phyloP scores from a whole-genome alignment of 2,888 invertebrate genomes.

The Laothoe populi region DNA sequence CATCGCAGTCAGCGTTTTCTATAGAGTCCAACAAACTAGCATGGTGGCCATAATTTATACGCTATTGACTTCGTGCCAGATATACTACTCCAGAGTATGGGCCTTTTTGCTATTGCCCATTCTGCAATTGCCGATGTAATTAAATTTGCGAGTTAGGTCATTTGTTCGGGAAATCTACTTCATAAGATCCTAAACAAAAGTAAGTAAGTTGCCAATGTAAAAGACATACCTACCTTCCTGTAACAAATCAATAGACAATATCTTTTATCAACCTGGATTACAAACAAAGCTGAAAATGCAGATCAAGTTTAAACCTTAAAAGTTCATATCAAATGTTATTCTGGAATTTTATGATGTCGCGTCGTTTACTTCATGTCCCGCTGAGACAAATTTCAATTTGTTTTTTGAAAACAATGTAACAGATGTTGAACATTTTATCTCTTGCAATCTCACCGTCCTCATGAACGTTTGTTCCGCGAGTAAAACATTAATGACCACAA shows the following conservation, averaged over 20 bases:
- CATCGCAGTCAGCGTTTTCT: constrained; percentile 20
- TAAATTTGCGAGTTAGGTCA: not conserved
- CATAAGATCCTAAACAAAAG: no score
- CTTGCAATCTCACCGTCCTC: not conserved
- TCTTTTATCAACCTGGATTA: no score
- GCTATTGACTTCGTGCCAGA: not conserved
- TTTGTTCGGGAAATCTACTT: not conserved
- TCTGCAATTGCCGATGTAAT: no score
- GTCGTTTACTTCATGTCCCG: not conserved
- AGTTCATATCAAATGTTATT: not conserved
- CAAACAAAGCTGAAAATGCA: no score
- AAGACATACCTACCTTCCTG: no score
- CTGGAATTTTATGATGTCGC: not conserved
- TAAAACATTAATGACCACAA: constrained; percentile 16
- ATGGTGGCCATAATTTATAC: constrained; percentile 9
- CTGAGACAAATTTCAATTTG: not conserved
- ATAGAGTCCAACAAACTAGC: constrained; percentile 4
- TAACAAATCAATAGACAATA: no score
- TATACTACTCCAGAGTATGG: not conserved
- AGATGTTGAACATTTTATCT: constrained; percentile 8
- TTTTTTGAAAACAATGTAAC: not conserved
- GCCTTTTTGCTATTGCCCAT: not conserved
- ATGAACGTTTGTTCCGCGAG: constrained; percentile 5
- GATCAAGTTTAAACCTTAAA: not conserved
- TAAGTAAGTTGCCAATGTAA: no score